A percentile compares a stretch with the other conserved stretches of the same genome.
phyloP scores from a whole-genome alignment of 1,140 invertebrate species.

The Drosophila ohnishii region DNA sequence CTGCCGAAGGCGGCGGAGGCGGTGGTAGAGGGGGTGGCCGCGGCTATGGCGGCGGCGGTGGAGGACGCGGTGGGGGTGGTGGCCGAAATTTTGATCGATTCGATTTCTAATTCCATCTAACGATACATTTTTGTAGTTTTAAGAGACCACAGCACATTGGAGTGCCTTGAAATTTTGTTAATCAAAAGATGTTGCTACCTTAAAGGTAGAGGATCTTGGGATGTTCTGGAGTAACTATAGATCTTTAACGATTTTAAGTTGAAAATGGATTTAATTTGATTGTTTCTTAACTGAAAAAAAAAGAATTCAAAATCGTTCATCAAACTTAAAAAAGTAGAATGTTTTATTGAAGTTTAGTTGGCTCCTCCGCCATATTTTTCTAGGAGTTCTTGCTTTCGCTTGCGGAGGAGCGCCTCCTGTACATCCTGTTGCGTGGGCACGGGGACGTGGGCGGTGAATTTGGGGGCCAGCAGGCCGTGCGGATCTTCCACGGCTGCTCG shows the following conservation, averaged over 20 bases:
- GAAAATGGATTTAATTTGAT: background rate
- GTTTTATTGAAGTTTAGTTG: conserved; percentile 43
- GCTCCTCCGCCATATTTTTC: conserved; percentile 86
- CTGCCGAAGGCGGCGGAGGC: conserved; percentile 79
- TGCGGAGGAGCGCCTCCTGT: conserved; percentile 92
- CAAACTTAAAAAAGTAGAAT: conserved; percentile 1
- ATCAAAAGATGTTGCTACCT: background rate
- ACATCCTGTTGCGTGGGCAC: conserved; percentile 95
- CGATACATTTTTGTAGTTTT: conserved; percentile 13
- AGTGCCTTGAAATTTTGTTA: conserved; percentile 38
- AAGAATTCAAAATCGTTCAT: background rate
- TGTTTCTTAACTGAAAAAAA: background rate
- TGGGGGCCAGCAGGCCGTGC: conserved; percentile 82
- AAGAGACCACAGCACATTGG: conserved; percentile 37
- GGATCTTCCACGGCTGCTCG: conserved; percentile 60
- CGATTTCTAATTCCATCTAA: background rate
- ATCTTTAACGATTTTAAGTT: background rate
- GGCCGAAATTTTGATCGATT: conserved; percentile 22
- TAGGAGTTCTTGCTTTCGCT: conserved; percentile 95
- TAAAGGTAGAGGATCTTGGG: background rate
- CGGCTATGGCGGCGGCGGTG: conserved; percentile 10
- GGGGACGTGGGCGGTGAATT: conserved; percentile 92
- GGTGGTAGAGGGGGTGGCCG: conserved; percentile 40
- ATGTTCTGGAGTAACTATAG: background rate
- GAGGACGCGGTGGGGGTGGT: background rate